Percentiles rank a stretch among this genome's conserved stretches.
Evolutionary conservation across 2,113 vertebrate species (phyloP).

Genomic region (Pterocles orientalis): DNA sequence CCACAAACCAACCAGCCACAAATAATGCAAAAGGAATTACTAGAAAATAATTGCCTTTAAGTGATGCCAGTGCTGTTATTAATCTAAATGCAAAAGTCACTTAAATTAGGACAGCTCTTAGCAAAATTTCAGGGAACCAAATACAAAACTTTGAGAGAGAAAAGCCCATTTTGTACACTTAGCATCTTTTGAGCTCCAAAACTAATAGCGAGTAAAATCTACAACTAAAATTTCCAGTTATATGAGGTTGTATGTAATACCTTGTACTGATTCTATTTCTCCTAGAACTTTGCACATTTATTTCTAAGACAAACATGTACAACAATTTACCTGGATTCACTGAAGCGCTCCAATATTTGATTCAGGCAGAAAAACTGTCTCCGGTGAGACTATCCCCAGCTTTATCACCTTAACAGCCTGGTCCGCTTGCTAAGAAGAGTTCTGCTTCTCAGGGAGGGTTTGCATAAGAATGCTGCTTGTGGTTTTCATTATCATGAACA

Average conservation of each 20-base stretch:
- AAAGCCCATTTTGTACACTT: background rate
- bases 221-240: background rate
- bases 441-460: background rate
- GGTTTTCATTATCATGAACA: constrained; percentile 1
- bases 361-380: background rate
- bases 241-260: background rate
- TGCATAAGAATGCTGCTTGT: background rate
- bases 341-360: background rate
- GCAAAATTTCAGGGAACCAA: background rate
- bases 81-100: background rate
- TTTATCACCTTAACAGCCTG: background rate
- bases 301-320: background rate
- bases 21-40: background rate
- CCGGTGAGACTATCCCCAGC: background rate
- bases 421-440: background rate
- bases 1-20: background rate
- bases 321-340: constrained; percentile 44
- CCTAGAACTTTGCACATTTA: background rate
- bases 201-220: background rate
- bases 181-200: background rate
- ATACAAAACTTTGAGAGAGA: background rate
- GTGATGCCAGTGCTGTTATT: background rate
- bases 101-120: background rate
- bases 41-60: background rate
- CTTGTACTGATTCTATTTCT: background rate